phyloP scores from a whole-genome alignment of 2,888 invertebrate species.

The Seira musarum region DNA sequence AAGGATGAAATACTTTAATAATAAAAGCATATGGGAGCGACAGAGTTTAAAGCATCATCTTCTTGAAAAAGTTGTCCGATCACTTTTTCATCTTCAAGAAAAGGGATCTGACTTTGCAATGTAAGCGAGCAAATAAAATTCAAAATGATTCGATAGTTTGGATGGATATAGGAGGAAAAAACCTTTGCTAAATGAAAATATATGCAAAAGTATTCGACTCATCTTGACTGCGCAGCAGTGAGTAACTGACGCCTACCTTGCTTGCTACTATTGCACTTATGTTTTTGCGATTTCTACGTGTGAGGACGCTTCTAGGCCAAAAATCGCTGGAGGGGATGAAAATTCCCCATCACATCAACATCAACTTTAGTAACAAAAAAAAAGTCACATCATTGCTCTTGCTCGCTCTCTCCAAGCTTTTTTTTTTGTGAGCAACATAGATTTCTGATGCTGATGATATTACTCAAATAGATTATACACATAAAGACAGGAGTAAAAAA shows the following conservation, averaged over 20 bases:
- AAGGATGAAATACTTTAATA: too few species aligned
- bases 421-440: neutral
- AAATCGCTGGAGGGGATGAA: constrained; percentile 59
- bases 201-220: neutral
- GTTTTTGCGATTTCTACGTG: neutral
- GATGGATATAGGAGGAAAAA: neutral
- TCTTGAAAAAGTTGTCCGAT: constrained; percentile 41
- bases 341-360: constrained; percentile 46
- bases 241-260: constrained; percentile 47
- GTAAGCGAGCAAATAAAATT: too few species aligned
- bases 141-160: too few species aligned
- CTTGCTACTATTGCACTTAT: too few species aligned
- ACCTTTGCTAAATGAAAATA: neutral
- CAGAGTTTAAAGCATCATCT: neutral
- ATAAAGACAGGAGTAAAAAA: neutral
- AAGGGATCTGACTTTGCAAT: neutral
- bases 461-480: neutral
- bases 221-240: neutral
- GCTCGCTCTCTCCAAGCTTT: neutral
- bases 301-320: constrained; percentile 50
- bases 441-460: neutral
- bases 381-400: neutral
- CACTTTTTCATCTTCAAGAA: constrained; percentile 23
- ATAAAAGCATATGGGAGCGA: neutral
- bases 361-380: constrained; percentile 24